phyloP scores from a whole-genome alignment of 2,888 invertebrate genomes.

The Apoda limacodes region DNA sequence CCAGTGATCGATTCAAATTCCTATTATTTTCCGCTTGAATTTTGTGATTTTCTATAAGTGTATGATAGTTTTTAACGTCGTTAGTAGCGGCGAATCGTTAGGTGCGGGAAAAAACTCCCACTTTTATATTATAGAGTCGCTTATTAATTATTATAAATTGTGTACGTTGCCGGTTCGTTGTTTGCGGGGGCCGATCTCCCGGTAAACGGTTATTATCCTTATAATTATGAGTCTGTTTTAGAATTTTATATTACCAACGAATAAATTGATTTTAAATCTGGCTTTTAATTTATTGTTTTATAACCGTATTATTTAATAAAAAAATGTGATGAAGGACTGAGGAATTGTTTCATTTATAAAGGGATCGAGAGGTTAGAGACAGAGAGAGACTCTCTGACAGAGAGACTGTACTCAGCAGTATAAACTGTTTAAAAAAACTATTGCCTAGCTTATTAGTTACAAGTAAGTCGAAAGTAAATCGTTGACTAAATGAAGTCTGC shows the following conservation, averaged over 20 bases:
- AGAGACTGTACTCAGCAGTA: too few species aligned
- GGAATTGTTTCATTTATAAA: constrained; percentile 62
- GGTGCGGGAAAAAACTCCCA: constrained; percentile 61
- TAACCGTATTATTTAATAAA: constrained; percentile 66
- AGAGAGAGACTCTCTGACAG: too few species aligned
- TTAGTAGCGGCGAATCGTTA: constrained; percentile 49
- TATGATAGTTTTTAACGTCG: constrained; percentile 57
- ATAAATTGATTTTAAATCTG: constrained; percentile 61
- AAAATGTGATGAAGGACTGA: constrained; percentile 63
- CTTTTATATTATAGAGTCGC: constrained; percentile 66
- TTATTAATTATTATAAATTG: constrained; percentile 51
- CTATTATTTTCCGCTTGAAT: constrained; percentile 68
- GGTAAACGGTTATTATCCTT: constrained; percentile 43
- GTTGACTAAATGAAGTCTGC: constrained; percentile 55
- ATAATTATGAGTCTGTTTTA: constrained; percentile 63
- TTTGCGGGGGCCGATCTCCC: constrained; percentile 12
- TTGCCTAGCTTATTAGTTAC: too few species aligned
- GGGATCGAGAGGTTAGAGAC: constrained; percentile 35
- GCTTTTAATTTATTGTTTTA: constrained; percentile 65
- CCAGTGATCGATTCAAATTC: constrained; percentile 34
- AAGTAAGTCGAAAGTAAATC: constrained; percentile 26
- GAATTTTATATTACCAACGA: constrained; percentile 70
- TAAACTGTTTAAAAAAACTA: too few species aligned
- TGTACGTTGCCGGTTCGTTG: constrained; percentile 41
- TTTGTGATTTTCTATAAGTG: constrained; percentile 69